Evolutionary conservation across 2,797 vertebrate genomes (phyloP), one percentile per base, ranked within the genome.

Genomic region (Agapornis canus): DNA sequence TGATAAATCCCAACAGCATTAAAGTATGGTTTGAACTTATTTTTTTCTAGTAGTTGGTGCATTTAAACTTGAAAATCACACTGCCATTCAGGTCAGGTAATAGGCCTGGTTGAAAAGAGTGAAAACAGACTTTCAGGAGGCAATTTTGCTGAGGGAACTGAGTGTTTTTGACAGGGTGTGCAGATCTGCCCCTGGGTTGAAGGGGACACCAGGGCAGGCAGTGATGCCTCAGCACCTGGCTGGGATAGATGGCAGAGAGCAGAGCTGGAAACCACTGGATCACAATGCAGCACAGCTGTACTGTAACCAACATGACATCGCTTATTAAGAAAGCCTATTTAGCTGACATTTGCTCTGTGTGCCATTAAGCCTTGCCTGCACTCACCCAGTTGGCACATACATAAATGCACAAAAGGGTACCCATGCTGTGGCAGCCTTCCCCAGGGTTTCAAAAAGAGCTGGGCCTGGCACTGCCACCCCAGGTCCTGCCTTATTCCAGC

Each of bases 241-340:
- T 0, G 16, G 65, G 61, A 71, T 0, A 7, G 59, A 40, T 4
- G 23, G 66, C 80, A 79, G 43, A 56, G 20, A 59, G 27, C 49
- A 81, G 70, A 83, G 80, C 68, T 68, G 40, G 70, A 82, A 92
- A 63, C 37, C 0, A 0, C 49, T 35, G 76, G 47, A 43, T 32
- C 13, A 11, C 48, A 22, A 40, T 32, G 75, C 75, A 54, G 81
- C 40, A 31, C 1, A 0, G 21, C 3, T 81, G 72, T 51, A 76
- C 45, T 0, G 0, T 0, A 51, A 90, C 95, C 89, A 95, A 39
- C 29, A 61, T 21, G 2, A 5, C 94, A 68, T 92, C 83, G 37
- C 68, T 94, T 86, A 65, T 40, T 59, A 82, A 82, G 92, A 80
- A 96, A 95, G 86, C 45, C 83, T 79, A 84, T 77, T 95, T 85